A percentile compares a stretch with the other conserved stretches of the same genome.
phyloP scores from a whole-genome alignment of 2,113 vertebrate species.

The Tachycineta bicolor region DNA sequence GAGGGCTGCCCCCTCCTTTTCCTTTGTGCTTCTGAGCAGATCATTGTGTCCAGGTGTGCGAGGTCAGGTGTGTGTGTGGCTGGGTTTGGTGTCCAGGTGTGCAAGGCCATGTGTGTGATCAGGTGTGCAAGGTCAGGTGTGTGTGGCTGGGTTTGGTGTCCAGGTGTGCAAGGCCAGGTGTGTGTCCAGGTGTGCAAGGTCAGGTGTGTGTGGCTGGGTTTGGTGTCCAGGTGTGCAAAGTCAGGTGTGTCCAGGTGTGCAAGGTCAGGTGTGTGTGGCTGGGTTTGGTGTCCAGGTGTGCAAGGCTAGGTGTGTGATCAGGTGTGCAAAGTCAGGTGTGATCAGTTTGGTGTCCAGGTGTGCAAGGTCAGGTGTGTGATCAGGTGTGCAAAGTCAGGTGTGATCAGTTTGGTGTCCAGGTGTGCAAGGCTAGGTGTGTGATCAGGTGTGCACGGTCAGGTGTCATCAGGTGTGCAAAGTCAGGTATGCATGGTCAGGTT shows the following conservation, averaged over 20 bases:
- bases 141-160: no score
- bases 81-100: neutral
- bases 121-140: neutral
- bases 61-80: rapidly evolving
- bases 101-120: rapidly evolving
- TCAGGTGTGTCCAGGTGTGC: rapidly evolving
- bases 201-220: rapidly evolving
- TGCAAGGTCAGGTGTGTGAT: no score
- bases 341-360: no score
- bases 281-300: rapidly evolving
- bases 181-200: no score
- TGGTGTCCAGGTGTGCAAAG: rapidly evolving
- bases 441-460: no score
- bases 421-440: rapidly evolving
- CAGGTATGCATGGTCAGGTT: no score
- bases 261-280: rapidly evolving
- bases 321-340: no score
- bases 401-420: no score
- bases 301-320: no score
- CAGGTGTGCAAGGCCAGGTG: no score
- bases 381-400: no score
- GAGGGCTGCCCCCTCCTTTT: neutral
- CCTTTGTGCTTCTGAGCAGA: neutral
- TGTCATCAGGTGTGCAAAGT: no score
- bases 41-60: neutral